Percentiles rank a stretch among this genome's conserved stretches.
These are phyloP conservation scores for Temnothorax ravouxi DNA, from an alignment of 2,888 invertebrate species.

Conservation along the genomic window DNA sequence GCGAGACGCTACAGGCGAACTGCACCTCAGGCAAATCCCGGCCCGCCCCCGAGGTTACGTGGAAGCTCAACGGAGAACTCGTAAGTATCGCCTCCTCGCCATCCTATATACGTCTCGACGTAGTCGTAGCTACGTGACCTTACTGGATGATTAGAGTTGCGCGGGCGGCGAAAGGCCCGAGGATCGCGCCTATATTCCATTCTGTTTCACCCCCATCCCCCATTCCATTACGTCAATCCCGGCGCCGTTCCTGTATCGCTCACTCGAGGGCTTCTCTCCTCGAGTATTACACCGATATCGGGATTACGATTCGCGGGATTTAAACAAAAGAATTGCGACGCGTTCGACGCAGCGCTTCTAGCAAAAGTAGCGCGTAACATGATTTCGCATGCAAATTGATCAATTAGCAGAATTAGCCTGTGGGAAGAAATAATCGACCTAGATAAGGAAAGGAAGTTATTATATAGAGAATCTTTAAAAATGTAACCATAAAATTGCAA, in stretches of 20 bases:
- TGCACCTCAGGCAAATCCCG: conserved; percentile 84
- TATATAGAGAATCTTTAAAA: neutral
- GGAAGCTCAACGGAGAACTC: conserved; percentile 83
- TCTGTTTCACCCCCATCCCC: conserved; percentile 44
- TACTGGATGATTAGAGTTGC: conserved; percentile 80
- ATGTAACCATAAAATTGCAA: neutral
- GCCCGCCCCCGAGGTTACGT: conserved; percentile 84
- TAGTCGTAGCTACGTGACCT: conserved; percentile 79
- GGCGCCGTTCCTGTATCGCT: neutral
- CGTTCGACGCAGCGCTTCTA: too few relatives aligned
- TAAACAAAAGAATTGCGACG: conserved; percentile 27
- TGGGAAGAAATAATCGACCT: neutral
- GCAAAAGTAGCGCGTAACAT: neutral
- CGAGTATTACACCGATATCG: neutral
- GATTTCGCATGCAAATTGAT: conserved; percentile 23
- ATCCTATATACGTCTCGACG: conserved; percentile 56
- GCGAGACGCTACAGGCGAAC: conserved; percentile 83
- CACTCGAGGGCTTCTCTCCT: conserved; percentile 14
- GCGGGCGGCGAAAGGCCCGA: conserved; percentile 49
- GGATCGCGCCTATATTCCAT: conserved; percentile 38
- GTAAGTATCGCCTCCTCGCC: conserved; percentile 80
- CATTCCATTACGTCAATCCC: conserved; percentile 46
- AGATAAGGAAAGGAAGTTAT: neutral
- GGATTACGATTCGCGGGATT: conserved; percentile 9
- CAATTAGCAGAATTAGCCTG: neutral